Conservation (phyloP, 1,140 invertebrate species). For the Temnothorax curvispinosus region DNA sequence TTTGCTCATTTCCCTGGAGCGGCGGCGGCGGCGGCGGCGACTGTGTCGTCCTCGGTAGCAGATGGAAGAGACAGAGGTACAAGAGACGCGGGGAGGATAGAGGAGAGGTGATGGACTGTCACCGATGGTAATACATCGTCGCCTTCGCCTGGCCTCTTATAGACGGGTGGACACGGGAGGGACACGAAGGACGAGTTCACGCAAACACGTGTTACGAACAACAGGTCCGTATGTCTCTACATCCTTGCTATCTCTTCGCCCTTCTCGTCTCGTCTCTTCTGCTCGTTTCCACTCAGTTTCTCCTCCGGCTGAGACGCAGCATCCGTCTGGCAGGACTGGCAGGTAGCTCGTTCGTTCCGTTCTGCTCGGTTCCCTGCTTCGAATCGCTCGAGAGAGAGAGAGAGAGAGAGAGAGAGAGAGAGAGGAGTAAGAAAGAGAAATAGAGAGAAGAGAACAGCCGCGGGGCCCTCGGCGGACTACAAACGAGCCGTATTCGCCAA, state of each 20-base stretch:
- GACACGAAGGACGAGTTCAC: conserved; percentile 78
- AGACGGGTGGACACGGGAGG: conserved; percentile 73
- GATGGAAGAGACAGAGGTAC: conserved; percentile 64
- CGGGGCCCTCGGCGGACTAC: conserved; percentile 76
- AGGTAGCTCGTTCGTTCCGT: conserved; percentile 71
- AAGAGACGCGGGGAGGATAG: background rate
- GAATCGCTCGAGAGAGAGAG: conserved; percentile 19
- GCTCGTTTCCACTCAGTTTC: conserved; percentile 70
- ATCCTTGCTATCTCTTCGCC: conserved; percentile 62
- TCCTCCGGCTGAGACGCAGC: conserved; percentile 52
- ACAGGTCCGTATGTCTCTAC: conserved; percentile 77
- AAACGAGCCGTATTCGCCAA: conserved; percentile 82
- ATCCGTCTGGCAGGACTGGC: conserved; percentile 50
- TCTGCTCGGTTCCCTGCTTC: conserved; percentile 62
- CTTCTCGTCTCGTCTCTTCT: background rate
- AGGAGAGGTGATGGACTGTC: conserved; percentile 83
- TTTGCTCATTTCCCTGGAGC: conserved; percentile 82
- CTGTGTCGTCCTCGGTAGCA: conserved; percentile 42
- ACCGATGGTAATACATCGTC: conserved; percentile 84
- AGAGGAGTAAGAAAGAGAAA: background rate
- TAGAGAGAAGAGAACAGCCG: conserved; percentile 46
- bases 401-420: background rate
- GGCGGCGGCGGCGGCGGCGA: conserved; percentile 47
- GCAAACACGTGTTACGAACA: conserved; percentile 85
- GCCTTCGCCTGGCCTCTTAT: conserved; percentile 76